phyloP scores from a whole-genome alignment of 2,888 invertebrate species.

The Rutpela maculata region DNA sequence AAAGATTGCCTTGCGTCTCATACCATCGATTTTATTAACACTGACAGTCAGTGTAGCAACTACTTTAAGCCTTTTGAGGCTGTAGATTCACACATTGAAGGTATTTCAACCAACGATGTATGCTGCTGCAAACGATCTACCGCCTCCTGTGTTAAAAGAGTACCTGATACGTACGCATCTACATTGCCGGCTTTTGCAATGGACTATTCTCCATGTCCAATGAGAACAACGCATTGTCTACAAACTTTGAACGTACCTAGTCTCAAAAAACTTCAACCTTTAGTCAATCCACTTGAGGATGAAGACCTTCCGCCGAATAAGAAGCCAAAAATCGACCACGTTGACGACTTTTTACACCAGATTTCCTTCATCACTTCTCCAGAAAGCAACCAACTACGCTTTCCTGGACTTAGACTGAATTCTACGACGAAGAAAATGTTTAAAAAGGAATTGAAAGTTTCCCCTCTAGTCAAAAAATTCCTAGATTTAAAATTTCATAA shows the following conservation, averaged over 20 bases:
- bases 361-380: slow-evolving; percentile 66
- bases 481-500: slow-evolving; percentile 78
- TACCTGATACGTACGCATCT: slow-evolving; percentile 72
- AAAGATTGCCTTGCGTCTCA: slow-evolving; percentile 67
- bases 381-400: slow-evolving; percentile 59
- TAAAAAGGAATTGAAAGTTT: slow-evolving; percentile 71
- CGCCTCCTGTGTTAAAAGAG: slow-evolving; percentile 43
- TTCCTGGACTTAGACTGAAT: slow-evolving; percentile 56
- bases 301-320: slow-evolving; percentile 64
- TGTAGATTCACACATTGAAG: slow-evolving; percentile 70
- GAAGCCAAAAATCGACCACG: slow-evolving; percentile 70
- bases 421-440: slow-evolving; percentile 44
- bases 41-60: slow-evolving; percentile 61
- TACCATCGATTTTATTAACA: slow-evolving; percentile 53
- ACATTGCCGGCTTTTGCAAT: slow-evolving; percentile 77
- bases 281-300: slow-evolving; percentile 66
- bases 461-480: slow-evolving; percentile 79
- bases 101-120: slow-evolving; percentile 54
- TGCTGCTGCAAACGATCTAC: slow-evolving; percentile 54
- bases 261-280: slow-evolving; percentile 73
- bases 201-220: slow-evolving; percentile 75
- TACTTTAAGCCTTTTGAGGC: slow-evolving; percentile 69
- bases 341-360: slow-evolving; percentile 69
- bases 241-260: slow-evolving; percentile 72
- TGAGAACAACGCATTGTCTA: slow-evolving; percentile 71